phyloP scores from a whole-genome alignment of 2,888 invertebrate genomes.

The Molorchus minor region DNA sequence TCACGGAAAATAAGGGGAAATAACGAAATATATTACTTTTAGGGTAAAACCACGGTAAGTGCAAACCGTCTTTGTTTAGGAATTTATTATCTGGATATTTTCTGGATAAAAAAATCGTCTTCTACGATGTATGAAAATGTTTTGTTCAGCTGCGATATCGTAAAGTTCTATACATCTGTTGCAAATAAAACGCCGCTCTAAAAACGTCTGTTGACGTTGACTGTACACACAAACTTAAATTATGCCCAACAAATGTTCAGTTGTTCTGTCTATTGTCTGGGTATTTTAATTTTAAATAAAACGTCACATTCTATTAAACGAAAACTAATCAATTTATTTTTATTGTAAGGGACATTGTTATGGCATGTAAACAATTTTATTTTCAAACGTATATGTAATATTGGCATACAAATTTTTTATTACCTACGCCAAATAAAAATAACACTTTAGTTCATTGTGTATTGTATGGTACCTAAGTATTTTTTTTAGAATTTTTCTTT shows the following conservation, averaged over 20 bases:
- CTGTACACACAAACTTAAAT: background rate
- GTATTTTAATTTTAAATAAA: conserved; percentile 1
- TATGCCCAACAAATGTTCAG: conserved; percentile 6
- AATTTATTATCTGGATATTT: conserved; percentile 45
- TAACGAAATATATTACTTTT: conserved; percentile 46
- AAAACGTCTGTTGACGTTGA: too few relatives aligned
- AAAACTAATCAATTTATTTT: background rate
- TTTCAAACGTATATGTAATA: too few relatives aligned
- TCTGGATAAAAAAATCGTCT: conserved; percentile 13
- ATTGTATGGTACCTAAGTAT: too few relatives aligned
- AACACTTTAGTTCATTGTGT: too few relatives aligned
- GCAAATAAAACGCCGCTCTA: conserved; percentile 5
- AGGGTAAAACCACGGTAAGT: conserved; percentile 47
- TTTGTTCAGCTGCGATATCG: background rate
- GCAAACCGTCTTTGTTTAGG: conserved; percentile 49
- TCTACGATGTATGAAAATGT: background rate
- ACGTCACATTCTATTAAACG: background rate
- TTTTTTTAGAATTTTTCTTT: too few relatives aligned
- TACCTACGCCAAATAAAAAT: too few relatives aligned
- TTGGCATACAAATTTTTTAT: too few relatives aligned
- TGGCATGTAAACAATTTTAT: background rate
- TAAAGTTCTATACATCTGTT: background rate
- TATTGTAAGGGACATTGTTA: background rate
- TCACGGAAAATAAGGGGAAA: conserved; percentile 38
- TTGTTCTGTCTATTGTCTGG: background rate